Percentiles rank a stretch among this genome's conserved stretches.
Evolutionary conservation across 2,888 invertebrate species (phyloP).

Genomic region (Ichneumon xanthorius): DNA sequence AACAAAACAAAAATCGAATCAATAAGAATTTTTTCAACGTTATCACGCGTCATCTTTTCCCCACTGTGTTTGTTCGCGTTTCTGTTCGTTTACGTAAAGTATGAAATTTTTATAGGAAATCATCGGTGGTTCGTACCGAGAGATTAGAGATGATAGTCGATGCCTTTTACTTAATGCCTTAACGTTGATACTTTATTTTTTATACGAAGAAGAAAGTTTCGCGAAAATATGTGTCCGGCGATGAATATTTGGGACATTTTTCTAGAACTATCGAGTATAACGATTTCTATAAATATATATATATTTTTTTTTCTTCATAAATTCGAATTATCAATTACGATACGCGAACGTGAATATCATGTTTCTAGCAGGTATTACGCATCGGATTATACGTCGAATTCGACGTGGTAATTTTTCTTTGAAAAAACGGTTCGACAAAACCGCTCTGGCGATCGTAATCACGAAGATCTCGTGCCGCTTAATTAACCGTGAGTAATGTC

Average conservation of each 20-base stretch:
- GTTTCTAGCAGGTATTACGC: neutral
- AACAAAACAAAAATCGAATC: neutral
- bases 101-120: conserved; percentile 57
- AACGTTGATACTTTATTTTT: conserved; percentile 67
- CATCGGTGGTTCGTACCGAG: conserved; percentile 48
- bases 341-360: neutral
- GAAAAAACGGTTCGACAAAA: neutral
- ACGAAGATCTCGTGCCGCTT: conserved; percentile 9
- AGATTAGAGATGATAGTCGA: conserved; percentile 52
- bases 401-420: conserved; percentile 40
- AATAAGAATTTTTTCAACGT: neutral
- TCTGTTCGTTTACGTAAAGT: conserved; percentile 43
- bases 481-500: conserved; percentile 16
- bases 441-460: neutral
- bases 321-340: conserved; percentile 2
- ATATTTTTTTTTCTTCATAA: neutral
- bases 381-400: conserved; percentile 55
- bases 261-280: conserved; percentile 27
- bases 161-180: conserved; percentile 67
- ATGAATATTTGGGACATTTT: conserved; percentile 9
- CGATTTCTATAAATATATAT: neutral
- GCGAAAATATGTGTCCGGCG: conserved; percentile 14
- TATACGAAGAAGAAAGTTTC: conserved; percentile 60
- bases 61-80: conserved; percentile 30
- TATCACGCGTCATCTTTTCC: conserved; percentile 5